Percentiles rank a stretch among this genome's conserved stretches.
Conservation (phyloP, 1,140 invertebrate species). For the Mizuhopecten yessoensis region DNA sequence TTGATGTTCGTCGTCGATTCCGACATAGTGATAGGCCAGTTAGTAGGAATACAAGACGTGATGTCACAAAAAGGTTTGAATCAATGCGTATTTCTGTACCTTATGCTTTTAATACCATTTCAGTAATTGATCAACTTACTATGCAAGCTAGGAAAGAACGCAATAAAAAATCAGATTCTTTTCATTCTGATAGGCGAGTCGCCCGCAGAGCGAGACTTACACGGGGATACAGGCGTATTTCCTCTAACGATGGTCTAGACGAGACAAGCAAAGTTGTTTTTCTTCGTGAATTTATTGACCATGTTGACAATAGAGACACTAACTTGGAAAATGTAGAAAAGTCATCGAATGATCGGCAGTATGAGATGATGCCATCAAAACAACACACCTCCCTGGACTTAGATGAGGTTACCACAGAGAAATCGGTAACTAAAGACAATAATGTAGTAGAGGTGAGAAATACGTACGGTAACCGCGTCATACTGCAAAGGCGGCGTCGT, state of each 20-base stretch:
- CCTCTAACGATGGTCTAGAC: not conserved
- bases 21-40: not conserved
- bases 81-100: not conserved
- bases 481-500: not conserved
- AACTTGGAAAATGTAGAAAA: not conserved
- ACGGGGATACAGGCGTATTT: not conserved
- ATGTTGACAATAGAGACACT: not conserved
- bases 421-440: too few relatives aligned
- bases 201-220: not conserved
- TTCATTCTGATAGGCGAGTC: not conserved
- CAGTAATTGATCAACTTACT: not conserved
- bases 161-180: not conserved
- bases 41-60: not conserved
- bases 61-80: too few relatives aligned
- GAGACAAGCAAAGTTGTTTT: not conserved
- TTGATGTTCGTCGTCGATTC: not conserved
- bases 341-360: not conserved
- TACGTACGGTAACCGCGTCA: not conserved
- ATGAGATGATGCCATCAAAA: not conserved
- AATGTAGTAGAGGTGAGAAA: not conserved
- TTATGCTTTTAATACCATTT: not conserved
- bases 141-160: not conserved
- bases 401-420: not conserved
- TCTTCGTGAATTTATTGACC: not conserved
- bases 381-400: not conserved